phyloP scores from a whole-genome alignment of 2,113 vertebrate genomes.

The Clarias magur region DNA sequence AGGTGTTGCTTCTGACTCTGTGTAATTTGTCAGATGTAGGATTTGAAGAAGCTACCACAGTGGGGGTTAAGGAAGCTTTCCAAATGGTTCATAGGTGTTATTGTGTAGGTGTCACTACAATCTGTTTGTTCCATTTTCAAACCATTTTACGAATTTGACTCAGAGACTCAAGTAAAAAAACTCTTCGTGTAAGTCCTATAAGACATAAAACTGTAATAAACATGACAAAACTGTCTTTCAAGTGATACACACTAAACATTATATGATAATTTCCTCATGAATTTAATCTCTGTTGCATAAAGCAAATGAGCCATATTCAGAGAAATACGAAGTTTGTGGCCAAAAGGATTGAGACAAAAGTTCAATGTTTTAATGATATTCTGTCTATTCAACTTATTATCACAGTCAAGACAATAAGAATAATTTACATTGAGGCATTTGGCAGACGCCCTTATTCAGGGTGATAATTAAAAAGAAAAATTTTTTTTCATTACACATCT shows the following conservation, averaged over 20 bases:
- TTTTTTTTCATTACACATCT: no score
- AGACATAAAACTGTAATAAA: not conserved
- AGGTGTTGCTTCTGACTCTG: not conserved
- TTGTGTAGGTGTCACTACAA: not conserved
- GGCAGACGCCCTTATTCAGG: no score
- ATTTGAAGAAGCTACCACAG: not conserved
- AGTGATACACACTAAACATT: not conserved
- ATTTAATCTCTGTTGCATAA: not conserved
- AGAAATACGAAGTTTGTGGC: not conserved
- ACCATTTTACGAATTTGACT: not conserved
- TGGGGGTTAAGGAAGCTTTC: not conserved
- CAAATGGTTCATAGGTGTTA: conserved; percentile 8
- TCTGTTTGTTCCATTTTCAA: conserved; percentile 16
- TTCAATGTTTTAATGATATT: no score
- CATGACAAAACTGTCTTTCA: not conserved
- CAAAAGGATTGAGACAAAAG: no score
- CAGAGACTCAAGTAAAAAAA: not conserved
- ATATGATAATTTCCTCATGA: not conserved
- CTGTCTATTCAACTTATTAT: no score
- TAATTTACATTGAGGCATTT: no score
- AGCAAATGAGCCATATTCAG: not conserved
- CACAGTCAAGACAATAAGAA: no score
- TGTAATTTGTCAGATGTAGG: not conserved
- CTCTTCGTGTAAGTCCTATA: not conserved
- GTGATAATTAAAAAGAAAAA: no score